Evolutionary conservation across 2,797 vertebrate genomes (phyloP).

Genomic region (Semotilus atromaculatus): DNA sequence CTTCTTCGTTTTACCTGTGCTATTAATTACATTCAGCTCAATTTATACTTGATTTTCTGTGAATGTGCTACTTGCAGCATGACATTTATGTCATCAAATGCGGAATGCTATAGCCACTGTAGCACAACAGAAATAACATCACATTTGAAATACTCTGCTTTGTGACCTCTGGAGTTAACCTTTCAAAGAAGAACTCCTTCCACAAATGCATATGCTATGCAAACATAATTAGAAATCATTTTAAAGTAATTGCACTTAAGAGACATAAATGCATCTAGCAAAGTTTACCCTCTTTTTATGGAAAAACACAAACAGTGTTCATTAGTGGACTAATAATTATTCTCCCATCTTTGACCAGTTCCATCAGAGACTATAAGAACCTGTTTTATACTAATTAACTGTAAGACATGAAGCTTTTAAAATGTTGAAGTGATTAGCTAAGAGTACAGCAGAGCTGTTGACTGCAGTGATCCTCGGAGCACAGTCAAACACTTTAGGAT

Average conservation of each 20-base stretch:
- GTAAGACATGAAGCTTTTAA: constrained; percentile 27
- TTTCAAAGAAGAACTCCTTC: constrained; percentile 23
- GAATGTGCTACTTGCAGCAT: background rate
- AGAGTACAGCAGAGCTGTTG: constrained; percentile 7
- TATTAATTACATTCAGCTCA: background rate
- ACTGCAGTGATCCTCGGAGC: constrained; percentile 17
- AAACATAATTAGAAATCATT: constrained; percentile 57
- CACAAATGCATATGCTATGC: constrained; percentile 38
- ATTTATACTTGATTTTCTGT: background rate
- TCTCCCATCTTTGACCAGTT: constrained; percentile 51
- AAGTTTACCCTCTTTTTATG: constrained; percentile 50
- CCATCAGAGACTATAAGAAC: constrained; percentile 51
- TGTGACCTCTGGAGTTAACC: constrained; percentile 33
- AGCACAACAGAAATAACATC: background rate
- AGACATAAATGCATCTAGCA: constrained; percentile 38
- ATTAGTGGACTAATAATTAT: constrained; percentile 58
- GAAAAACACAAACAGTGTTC: constrained; percentile 43
- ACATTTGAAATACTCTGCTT: background rate
- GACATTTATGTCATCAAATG: background rate
- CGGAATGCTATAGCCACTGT: background rate
- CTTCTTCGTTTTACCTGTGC: background rate
- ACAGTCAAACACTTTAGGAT: constrained; percentile 4
- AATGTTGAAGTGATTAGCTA: constrained; percentile 29
- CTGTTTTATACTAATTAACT: constrained; percentile 37
- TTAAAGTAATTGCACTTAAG: constrained; percentile 55